Conservation (phyloP, 2,113 vertebrate genomes). For the Grammomys dolichurus region DNA sequence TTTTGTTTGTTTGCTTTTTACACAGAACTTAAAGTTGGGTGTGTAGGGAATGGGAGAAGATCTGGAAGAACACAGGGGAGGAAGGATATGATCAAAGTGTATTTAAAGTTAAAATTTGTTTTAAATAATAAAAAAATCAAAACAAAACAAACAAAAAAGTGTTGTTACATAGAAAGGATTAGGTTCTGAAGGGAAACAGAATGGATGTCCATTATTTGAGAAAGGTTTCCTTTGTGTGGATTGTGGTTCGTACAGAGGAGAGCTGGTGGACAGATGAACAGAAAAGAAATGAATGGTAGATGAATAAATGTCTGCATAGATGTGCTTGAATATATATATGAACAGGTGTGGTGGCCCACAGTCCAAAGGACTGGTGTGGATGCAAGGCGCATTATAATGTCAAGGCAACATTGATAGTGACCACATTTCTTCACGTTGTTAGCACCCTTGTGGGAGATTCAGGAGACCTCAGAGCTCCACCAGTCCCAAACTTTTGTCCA, state of each 20-base stretch:
- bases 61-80: background rate
- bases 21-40: background rate
- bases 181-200: background rate
- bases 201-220: background rate
- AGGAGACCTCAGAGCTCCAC: background rate
- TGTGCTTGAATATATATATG: background rate
- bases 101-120: background rate
- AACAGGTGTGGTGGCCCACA: background rate
- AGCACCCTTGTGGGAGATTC: background rate
- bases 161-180: background rate
- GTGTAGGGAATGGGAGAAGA: background rate
- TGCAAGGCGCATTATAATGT: background rate
- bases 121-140: background rate
- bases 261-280: background rate
- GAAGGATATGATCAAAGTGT: background rate
- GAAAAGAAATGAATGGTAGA: background rate
- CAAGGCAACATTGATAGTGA: background rate
- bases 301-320: background rate
- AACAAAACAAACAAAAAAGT: background rate
- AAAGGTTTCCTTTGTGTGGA: background rate
- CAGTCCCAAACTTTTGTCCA: background rate
- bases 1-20: background rate
- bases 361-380: background rate
- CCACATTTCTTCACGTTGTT: background rate
- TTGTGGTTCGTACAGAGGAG: background rate